Conservation (phyloP, 1,140 invertebrate species). For the Ostrea edulis region DNA sequence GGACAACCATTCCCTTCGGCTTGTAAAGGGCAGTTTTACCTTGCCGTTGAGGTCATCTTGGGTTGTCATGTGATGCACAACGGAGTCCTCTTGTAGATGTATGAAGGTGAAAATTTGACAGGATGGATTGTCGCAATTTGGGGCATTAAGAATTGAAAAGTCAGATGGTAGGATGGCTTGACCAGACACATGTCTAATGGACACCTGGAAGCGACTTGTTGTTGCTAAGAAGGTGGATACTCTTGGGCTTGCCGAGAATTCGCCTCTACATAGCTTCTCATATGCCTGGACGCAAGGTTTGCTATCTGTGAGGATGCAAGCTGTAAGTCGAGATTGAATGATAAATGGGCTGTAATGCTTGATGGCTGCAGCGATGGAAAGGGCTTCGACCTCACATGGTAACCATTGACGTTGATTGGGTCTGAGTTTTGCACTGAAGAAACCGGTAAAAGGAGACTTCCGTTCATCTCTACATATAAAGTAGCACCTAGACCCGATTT, state of each 20-base stretch:
- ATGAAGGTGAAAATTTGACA: too few species aligned
- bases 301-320: constrained; percentile 62
- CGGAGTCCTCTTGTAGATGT: neutral
- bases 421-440: constrained; percentile 64
- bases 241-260: constrained; percentile 60
- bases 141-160: constrained; percentile 36
- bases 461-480: constrained; percentile 48
- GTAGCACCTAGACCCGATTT: too few species aligned
- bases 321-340: constrained; percentile 49
- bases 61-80: constrained; percentile 6
- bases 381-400: constrained; percentile 62
- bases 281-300: constrained; percentile 63
- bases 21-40: constrained; percentile 52
- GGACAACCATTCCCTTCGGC: constrained; percentile 51
- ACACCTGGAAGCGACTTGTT: too few species aligned
- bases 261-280: constrained; percentile 59
- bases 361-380: constrained; percentile 56
- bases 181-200: too few species aligned
- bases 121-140: constrained; percentile 13
- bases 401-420: too few species aligned
- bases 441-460: constrained; percentile 49
- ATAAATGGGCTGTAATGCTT: constrained; percentile 66
- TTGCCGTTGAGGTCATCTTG: constrained; percentile 40
- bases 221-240: constrained; percentile 46
- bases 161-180: too few species aligned